Conservation (phyloP, 1,140 invertebrate genomes). For the Danaus plexippus region DNA sequence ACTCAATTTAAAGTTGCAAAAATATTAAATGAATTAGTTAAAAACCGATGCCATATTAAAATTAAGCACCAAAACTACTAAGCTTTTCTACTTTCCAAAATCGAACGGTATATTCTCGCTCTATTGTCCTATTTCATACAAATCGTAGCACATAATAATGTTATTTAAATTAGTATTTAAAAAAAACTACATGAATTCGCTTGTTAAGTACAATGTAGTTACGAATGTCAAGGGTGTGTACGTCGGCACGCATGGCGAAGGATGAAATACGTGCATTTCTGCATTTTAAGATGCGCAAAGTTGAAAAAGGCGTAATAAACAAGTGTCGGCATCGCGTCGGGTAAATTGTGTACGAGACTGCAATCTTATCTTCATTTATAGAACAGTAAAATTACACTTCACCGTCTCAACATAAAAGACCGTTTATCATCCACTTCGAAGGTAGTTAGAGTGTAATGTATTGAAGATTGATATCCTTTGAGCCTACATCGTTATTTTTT, state of each 20-base stretch:
- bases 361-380: slow-evolving; percentile 66
- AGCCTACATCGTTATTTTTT: slow-evolving; percentile 23
- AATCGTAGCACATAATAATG: too few relatives aligned
- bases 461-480: slow-evolving; percentile 52
- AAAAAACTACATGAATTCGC: too few relatives aligned
- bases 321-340: slow-evolving; percentile 33
- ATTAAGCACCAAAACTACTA: too few relatives aligned
- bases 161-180: too few relatives aligned
- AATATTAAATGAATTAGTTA: too few relatives aligned
- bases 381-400: slow-evolving; percentile 59
- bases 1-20: too few relatives aligned
- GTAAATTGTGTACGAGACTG: slow-evolving; percentile 42
- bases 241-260: slow-evolving; percentile 6
- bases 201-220: slow-evolving; percentile 8
- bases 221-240: slow-evolving; percentile 1
- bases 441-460: slow-evolving; percentile 48
- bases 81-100: too few relatives aligned
- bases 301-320: slow-evolving; percentile 18
- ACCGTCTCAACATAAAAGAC: slow-evolving; percentile 45
- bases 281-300: slow-evolving; percentile 13
- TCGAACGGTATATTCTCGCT: too few relatives aligned
- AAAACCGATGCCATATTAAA: too few relatives aligned
- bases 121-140: too few relatives aligned
- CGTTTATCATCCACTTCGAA: slow-evolving; percentile 53
- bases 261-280: slow-evolving; percentile 12